Evolutionary conservation across 1,140 invertebrate species (phyloP).

Genomic region (Euura saliciscinereae): DNA sequence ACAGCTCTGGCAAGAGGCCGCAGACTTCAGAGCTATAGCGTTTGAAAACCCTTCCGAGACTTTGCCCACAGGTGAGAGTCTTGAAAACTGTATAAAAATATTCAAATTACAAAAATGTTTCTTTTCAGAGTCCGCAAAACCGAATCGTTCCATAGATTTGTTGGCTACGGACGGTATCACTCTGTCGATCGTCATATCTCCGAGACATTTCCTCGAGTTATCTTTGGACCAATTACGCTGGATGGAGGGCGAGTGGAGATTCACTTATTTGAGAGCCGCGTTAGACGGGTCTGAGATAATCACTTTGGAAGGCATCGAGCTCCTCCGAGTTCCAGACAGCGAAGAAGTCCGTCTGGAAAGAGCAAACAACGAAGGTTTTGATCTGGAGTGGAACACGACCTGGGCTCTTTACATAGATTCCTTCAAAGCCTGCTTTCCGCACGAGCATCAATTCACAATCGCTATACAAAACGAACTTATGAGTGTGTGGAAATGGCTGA

Average conservation of each 20-base stretch:
- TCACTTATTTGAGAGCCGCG: slow-evolving; percentile 55
- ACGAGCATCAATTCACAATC: slow-evolving; percentile 92
- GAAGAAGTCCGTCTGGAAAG: slow-evolving; percentile 71
- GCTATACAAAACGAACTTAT: slow-evolving; percentile 92
- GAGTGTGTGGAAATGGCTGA: slow-evolving; percentile 92
- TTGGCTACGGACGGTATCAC: slow-evolving; percentile 49
- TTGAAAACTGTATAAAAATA: background rate
- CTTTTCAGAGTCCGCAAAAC: slow-evolving; percentile 21
- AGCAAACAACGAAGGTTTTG: slow-evolving; percentile 74
- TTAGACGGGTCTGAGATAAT: slow-evolving; percentile 81
- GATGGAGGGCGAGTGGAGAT: slow-evolving; percentile 50
- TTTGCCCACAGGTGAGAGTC: background rate
- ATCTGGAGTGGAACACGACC: slow-evolving; percentile 73
- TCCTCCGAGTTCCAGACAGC: slow-evolving; percentile 64
- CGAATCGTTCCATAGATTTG: slow-evolving; percentile 44
- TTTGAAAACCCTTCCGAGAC: slow-evolving; percentile 22
- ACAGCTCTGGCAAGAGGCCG: slow-evolving; percentile 53
- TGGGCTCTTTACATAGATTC: slow-evolving; percentile 75
- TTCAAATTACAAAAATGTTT: background rate
- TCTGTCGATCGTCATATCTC: slow-evolving; percentile 51
- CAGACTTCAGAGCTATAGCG: slow-evolving; percentile 43
- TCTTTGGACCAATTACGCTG: slow-evolving; percentile 54
- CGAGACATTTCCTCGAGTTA: slow-evolving; percentile 51
- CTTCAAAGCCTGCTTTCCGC: slow-evolving; percentile 83
- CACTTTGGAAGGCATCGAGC: slow-evolving; percentile 72